These are phyloP conservation scores for Epinephelus cyanopodus DNA, from an alignment of 2,113 vertebrate species.

Conservation along the genomic window DNA sequence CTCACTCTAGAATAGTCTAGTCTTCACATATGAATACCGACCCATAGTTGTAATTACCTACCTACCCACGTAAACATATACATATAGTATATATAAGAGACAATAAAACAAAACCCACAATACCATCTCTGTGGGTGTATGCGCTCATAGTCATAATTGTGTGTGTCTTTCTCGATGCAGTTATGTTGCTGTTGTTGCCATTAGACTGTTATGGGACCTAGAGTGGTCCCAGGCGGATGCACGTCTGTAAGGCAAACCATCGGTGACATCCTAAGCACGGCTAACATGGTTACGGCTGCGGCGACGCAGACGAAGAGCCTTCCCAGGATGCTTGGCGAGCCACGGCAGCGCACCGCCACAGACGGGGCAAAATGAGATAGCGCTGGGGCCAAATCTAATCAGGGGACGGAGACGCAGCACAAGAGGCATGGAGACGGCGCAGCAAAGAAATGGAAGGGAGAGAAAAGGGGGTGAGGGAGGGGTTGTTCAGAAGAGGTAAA, in stretches of 20 bases:
- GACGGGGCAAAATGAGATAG: slow-evolving; percentile 77
- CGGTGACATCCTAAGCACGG: slow-evolving; percentile 71
- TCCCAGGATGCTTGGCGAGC: slow-evolving; percentile 64
- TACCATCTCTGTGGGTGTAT: not conserved
- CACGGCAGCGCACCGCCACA: slow-evolving; percentile 37
- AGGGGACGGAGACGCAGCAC: slow-evolving; percentile 58
- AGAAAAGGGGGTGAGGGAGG: not conserved
- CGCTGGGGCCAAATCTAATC: slow-evolving; percentile 76
- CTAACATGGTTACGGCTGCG: slow-evolving; percentile 76
- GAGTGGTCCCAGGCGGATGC: slow-evolving; percentile 54
- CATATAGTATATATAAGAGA: not conserved
- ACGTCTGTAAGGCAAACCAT: slow-evolving; percentile 70
- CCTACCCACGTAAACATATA: slow-evolving; percentile 10
- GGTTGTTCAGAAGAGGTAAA: slow-evolving; percentile 53
- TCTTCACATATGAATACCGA: not conserved
- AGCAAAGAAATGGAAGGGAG: slow-evolving; percentile 34
- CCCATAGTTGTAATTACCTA: slow-evolving; percentile 1
- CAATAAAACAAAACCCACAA: not conserved
- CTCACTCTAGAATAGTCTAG: not conserved
- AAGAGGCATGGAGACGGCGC: slow-evolving; percentile 49
- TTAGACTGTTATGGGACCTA: slow-evolving; percentile 58
- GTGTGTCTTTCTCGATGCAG: slow-evolving; percentile 22
- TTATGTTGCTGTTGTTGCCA: slow-evolving; percentile 53
- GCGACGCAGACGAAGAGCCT: slow-evolving; percentile 57
- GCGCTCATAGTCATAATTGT: not conserved